Percentiles rank a stretch among this genome's conserved stretches.
Evolutionary conservation across 2,797 vertebrate genomes (phyloP).

Genomic region (Siniperca scherzeri): DNA sequence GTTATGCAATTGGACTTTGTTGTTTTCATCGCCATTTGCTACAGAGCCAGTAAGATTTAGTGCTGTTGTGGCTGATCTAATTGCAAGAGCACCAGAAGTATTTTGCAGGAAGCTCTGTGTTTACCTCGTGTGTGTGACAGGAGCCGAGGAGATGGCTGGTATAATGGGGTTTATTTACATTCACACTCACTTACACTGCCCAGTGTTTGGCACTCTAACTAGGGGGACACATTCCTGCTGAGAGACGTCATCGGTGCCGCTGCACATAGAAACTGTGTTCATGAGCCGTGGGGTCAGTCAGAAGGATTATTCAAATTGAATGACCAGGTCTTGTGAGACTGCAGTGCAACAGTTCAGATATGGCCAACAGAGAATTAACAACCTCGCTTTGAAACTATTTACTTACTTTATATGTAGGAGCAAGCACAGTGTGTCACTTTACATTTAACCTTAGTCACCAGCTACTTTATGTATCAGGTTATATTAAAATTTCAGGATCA

Average conservation of each 20-base stretch:
- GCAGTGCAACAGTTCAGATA: slow-evolving; percentile 54
- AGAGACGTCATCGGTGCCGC: slow-evolving; percentile 87
- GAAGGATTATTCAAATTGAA: slow-evolving; percentile 72
- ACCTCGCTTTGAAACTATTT: slow-evolving; percentile 38
- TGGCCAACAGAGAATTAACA: slow-evolving; percentile 50
- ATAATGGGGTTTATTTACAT: slow-evolving; percentile 98
- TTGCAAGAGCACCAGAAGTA: slow-evolving; percentile 88
- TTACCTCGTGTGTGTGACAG: slow-evolving; percentile 94
- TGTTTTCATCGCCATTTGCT: slow-evolving; percentile 85
- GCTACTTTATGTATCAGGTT: neutral
- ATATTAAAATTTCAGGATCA: slow-evolving; percentile 11
- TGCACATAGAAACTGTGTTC: slow-evolving; percentile 78
- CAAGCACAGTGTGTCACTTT: slow-evolving; percentile 24
- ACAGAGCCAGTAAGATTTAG: slow-evolving; percentile 85
- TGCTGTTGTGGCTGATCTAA: slow-evolving; percentile 87
- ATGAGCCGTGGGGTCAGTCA: slow-evolving; percentile 64
- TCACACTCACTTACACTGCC: slow-evolving; percentile 93
- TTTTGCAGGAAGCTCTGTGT: slow-evolving; percentile 95
- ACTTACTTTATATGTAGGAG: slow-evolving; percentile 32
- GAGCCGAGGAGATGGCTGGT: slow-evolving; percentile 91
- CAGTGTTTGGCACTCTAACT: slow-evolving; percentile 92
- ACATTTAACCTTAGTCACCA: slow-evolving; percentile 21
- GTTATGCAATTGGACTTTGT: slow-evolving; percentile 65
- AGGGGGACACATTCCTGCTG: slow-evolving; percentile 91
- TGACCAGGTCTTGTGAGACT: slow-evolving; percentile 54